Evolutionary conservation across 2,113 vertebrate genomes (phyloP).

Genomic region (Malurus elegans): DNA sequence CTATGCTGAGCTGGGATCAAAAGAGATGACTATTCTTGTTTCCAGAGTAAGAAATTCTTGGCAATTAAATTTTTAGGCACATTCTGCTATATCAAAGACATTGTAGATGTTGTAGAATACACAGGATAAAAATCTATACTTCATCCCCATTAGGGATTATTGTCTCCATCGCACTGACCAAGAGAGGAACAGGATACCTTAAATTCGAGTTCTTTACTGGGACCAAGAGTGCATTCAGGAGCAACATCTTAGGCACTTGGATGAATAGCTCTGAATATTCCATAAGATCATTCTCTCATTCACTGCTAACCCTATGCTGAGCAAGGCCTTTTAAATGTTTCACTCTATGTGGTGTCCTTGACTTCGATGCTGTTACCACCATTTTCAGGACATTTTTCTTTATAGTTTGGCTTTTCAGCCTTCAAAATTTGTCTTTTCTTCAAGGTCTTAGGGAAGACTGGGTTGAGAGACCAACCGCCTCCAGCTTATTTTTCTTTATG

Average conservation of each 20-base stretch:
- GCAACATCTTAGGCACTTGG: background rate
- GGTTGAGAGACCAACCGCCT: background rate
- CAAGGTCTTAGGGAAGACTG: background rate
- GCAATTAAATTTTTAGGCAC: background rate
- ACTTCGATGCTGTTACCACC: rapidly evolving
- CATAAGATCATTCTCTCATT: background rate
- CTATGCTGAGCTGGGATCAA: background rate
- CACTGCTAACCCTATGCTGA: background rate
- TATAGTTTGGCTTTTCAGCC: background rate
- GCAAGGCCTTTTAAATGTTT: background rate
- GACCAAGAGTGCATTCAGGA: background rate
- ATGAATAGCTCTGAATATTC: background rate
- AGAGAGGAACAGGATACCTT: background rate
- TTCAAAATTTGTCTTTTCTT: background rate
- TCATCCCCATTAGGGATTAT: background rate
- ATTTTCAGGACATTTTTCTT: background rate
- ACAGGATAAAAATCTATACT: background rate
- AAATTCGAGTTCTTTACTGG: background rate
- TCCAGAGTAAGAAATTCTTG: background rate
- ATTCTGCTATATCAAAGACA: background rate
- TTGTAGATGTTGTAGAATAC: background rate
- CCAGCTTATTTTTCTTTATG: background rate
- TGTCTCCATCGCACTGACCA: background rate
- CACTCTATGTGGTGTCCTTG: background rate
- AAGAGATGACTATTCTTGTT: background rate